Evolutionary conservation across 2,888 invertebrate genomes (phyloP), one percentile per base, ranked within the genome.

Genomic region (Tuberolachnus salignus): DNA sequence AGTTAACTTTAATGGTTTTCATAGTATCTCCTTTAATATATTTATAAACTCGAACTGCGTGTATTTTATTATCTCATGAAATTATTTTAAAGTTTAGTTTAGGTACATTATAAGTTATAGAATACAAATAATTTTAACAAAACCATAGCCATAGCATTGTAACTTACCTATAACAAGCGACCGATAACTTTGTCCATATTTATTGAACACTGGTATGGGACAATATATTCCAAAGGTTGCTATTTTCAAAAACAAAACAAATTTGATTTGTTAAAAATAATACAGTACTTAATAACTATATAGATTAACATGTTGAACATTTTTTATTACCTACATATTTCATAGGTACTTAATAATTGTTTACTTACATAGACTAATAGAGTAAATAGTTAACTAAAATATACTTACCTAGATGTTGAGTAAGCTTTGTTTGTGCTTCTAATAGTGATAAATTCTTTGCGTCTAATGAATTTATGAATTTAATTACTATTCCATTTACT

Each of bases 381-480:
- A 46, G 3, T 23, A 57, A 8, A 57, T 57, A 57, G 34, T 34
- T 4, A 34, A 34, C n/a, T 13, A 57, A 3, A 14, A 23, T 57
- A 26, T 53, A 42, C 26, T 51, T 46, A 78, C 78, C 67, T 42
- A 78, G 49, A 51, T 67, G 19, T 14, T 69, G 42, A 34, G 67
- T 69, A 16, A 78, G 67, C n/a, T 61, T 61, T 42, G 46, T 78
- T 51, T 78, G 78, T 34, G 69, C 78, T 23, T 78, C 78, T 21
- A 78, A 2, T 16, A 78, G 1, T 42, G 34, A 51, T 1, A 21
- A n/a, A 51, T 78, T 67, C 11, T 19, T 34, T 51, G 78, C 46
- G 10, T 78, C 78, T 34, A 78, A 49, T 55, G 69, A 49, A 51
- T 78, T 78, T 34, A 69, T 49, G n/a, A 78, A 69, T 57, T 78